Base-by-base conservation (phyloP, 1,140 invertebrate species). In the Drosophila carrolli region DNA sequence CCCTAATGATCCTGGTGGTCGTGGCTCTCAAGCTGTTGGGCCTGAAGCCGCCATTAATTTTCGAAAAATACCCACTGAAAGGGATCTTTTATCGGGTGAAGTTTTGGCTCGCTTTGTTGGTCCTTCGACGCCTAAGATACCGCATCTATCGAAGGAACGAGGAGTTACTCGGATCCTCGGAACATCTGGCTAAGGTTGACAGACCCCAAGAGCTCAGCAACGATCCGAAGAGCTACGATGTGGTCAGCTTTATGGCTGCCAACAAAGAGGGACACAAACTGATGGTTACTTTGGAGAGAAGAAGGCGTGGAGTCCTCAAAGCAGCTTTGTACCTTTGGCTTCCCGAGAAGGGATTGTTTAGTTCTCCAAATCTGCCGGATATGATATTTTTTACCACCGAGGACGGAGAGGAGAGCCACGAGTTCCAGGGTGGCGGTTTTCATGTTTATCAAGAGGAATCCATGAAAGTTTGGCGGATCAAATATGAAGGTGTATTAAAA, bases 161-260 rank as follows among this genome's bases (percentile, higher is more conserved):
- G 41, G 71, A 90, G 29, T 11, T 75, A 0, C 59, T 84, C 0
- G 76, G 80, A 1, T 78, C 78, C 3, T 14, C 43, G 1, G 51
- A 66, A 8, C 78, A 82, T 38, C 50, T 91, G 56, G 72, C 74
- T 5, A 73, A 72, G 14, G 46, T 92, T 19, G 91, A 92, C 50
- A 46, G 72, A 0, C 81, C 91, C 0, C 91, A 92, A 38, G 37
- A 59, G 19, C 27, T 92, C 10, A 65, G 76, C 19, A 57, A 61
- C 5, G 78, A 92, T 76, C 91, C 91, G 0, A 82, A 91, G 19
- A 90, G 88, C 43, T 92, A 92, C 13, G 91, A 92, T 56, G 90
- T 90, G 7, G 81, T 92, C 32, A 91, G 88, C 9, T 88, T 92
- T 54, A 81, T 91, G 81, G 90, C 78, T 0, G 90, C 91, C 32